A percentile compares a stretch with the other conserved stretches of the same genome.
Evolutionary conservation across 2,797 vertebrate species (phyloP).

Genomic region (Smutsia temminckii): DNA sequence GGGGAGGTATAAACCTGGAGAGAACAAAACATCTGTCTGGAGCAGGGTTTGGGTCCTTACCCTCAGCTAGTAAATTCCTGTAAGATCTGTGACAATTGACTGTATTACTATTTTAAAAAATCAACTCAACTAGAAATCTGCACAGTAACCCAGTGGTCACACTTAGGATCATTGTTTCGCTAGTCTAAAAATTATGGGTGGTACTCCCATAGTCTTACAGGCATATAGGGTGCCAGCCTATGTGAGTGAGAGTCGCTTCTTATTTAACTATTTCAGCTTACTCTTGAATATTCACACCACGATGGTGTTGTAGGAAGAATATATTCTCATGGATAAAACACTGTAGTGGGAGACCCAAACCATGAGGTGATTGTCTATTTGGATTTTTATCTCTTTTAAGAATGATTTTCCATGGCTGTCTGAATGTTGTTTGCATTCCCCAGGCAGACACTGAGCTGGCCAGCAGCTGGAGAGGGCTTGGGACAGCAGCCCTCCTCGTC

Average conservation of each 20-base stretch:
- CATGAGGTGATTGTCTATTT: not conserved
- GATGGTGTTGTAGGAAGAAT: not conserved
- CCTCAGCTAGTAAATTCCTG: not conserved
- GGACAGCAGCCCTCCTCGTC: no score
- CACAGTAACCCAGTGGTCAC: not conserved
- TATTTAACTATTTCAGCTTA: not conserved
- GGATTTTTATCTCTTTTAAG: not conserved
- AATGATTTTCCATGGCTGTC: not conserved
- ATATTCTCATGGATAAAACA: not conserved
- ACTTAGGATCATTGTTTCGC: not conserved
- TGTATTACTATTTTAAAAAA: not conserved
- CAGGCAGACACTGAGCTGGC: not conserved
- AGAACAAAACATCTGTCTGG: not conserved
- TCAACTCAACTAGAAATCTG: not conserved
- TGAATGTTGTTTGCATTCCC: not conserved
- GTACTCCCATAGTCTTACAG: no score
- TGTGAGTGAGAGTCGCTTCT: not conserved
- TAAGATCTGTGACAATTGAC: not conserved
- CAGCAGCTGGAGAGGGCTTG: no score
- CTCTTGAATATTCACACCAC: not conserved
- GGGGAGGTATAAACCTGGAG: not conserved
- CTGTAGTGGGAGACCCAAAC: not conserved
- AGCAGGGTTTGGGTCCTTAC: not conserved
- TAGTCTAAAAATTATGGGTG: not conserved
- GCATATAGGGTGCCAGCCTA: no score